These are phyloP conservation scores for Acanthacorydalis orientalis DNA, from an alignment of 2,888 invertebrate genomes.

Conservation along the genomic window DNA sequence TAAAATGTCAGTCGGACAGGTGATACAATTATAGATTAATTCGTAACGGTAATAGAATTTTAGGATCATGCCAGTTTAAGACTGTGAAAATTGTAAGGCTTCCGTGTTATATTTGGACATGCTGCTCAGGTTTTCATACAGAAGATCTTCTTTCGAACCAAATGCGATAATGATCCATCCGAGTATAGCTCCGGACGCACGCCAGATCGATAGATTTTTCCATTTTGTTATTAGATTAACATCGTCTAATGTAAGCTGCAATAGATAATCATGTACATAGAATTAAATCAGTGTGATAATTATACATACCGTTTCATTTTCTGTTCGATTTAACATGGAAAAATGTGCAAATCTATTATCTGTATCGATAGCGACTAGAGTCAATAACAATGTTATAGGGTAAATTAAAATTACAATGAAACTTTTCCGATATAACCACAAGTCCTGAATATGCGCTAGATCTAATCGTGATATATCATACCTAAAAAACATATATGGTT, in stretches of 20 bases:
- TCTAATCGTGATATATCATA: conserved; percentile 22
- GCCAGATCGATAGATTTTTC: conserved; percentile 1
- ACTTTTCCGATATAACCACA: conserved; percentile 18
- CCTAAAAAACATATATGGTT: conserved; percentile 14
- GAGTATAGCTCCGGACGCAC: conserved; percentile 35
- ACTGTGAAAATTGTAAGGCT: background rate
- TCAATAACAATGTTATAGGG: conserved; percentile 17
- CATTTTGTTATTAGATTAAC: too few relatives aligned
- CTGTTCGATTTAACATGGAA: too few relatives aligned
- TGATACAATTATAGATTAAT: too few relatives aligned
- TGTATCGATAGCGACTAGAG: background rate
- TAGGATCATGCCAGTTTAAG: background rate
- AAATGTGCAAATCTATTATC: background rate
- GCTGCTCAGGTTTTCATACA: conserved; percentile 30
- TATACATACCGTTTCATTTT: background rate
- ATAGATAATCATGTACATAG: too few relatives aligned
- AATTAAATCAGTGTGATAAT: too few relatives aligned
- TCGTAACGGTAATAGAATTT: too few relatives aligned
- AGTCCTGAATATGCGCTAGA: conserved; percentile 15
- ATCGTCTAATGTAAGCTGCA: too few relatives aligned
- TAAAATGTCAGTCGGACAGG: too few relatives aligned
- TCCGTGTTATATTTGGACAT: conserved; percentile 16
- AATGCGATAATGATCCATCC: conserved; percentile 39
- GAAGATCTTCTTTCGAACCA: conserved; percentile 33
- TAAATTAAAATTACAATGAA: conserved; percentile 20